Percentiles rank a stretch among this genome's conserved stretches.
Conservation (phyloP, 2,888 invertebrate species). For the Drosophila mettleri region DNA sequence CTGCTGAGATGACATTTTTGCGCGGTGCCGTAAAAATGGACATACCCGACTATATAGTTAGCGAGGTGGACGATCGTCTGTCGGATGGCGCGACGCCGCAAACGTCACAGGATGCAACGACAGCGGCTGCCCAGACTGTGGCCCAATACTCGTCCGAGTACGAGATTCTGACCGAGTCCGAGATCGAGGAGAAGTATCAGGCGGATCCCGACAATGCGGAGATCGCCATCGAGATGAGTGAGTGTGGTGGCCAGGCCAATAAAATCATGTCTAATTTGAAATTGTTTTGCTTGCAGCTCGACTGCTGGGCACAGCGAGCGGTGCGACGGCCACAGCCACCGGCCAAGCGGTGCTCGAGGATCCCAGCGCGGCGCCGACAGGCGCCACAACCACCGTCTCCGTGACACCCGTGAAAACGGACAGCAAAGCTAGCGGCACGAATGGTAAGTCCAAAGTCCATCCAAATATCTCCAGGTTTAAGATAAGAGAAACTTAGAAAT, state of each 20-base stretch:
- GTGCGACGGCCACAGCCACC: constrained; percentile 52
- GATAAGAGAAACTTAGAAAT: not conserved
- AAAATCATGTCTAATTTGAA: not conserved
- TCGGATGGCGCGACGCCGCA: constrained; percentile 81
- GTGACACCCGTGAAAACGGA: constrained; percentile 77
- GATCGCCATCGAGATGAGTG: constrained; percentile 84
- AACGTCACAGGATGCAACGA: constrained; percentile 82
- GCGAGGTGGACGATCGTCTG: constrained; percentile 84
- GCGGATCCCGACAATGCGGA: constrained; percentile 82
- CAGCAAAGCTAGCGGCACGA: constrained; percentile 71
- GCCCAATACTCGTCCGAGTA: constrained; percentile 84
- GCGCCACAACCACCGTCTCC: constrained; percentile 51
- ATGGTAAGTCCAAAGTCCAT: constrained; percentile 67
- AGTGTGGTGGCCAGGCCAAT: constrained; percentile 27
- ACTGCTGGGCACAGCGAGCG: constrained; percentile 71
- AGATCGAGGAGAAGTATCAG: constrained; percentile 84
- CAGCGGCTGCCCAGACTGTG: constrained; percentile 79
- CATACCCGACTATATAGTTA: constrained; percentile 86
- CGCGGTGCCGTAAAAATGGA: constrained; percentile 86
- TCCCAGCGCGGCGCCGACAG: constrained; percentile 34
- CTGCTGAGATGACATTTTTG: constrained; percentile 85
- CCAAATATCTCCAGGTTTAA: not conserved
- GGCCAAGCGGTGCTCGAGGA: constrained; percentile 77
- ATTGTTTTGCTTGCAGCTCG: constrained; percentile 67
- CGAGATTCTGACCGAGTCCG: constrained; percentile 84